Evolutionary conservation across 2,888 invertebrate genomes (phyloP).

Genomic region (Charanyca ferruginea): DNA sequence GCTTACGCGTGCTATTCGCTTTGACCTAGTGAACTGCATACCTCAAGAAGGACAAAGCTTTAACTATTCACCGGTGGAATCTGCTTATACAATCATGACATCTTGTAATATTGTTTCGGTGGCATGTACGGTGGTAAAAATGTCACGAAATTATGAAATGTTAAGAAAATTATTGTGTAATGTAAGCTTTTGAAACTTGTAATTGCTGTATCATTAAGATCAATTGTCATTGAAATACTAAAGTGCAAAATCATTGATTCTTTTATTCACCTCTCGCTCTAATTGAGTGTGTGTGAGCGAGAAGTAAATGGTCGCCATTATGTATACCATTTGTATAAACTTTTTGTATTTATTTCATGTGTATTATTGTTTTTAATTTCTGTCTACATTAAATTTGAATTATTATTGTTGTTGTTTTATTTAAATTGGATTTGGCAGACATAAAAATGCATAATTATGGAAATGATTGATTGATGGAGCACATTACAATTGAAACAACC

Average conservation of each 20-base stretch:
- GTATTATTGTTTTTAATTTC: slow-evolving; percentile 12
- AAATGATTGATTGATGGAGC: not conserved
- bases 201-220: slow-evolving; percentile 38
- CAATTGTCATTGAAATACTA: slow-evolving; percentile 4
- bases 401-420: slow-evolving; percentile 28
- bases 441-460: not conserved
- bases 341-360: slow-evolving; percentile 17
- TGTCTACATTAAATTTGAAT: slow-evolving; percentile 36
- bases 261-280: slow-evolving; percentile 16
- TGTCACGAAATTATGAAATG: not conserved
- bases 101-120: slow-evolving; percentile 10
- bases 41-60: slow-evolving; percentile 48
- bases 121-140: slow-evolving; percentile 19
- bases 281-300: not conserved
- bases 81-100: slow-evolving; percentile 20
- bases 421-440: not conserved
- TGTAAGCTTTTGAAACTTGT: slow-evolving; percentile 39
- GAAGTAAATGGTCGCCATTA: slow-evolving; percentile 3
- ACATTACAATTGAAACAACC: not conserved
- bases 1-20: slow-evolving; percentile 68
- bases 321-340: not conserved
- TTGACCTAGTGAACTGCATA: slow-evolving; percentile 55
- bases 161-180: slow-evolving; percentile 5
- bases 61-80: slow-evolving; percentile 43
- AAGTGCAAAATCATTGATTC: slow-evolving; percentile 8